Conservation (phyloP, 1,140 invertebrate species). For the Helicorthomorpha holstii region DNA sequence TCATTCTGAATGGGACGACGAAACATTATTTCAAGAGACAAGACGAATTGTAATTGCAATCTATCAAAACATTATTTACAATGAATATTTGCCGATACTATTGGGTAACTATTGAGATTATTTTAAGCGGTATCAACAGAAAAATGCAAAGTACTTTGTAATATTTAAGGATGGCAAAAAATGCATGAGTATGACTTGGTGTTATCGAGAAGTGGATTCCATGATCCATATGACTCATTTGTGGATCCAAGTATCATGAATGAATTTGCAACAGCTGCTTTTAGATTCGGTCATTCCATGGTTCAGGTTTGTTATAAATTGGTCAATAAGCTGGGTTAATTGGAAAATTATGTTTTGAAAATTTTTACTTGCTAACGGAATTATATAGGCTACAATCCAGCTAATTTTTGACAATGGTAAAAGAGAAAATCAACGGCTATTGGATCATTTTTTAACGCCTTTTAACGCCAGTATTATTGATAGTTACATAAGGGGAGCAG, state of each 20-base stretch:
- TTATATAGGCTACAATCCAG: no score
- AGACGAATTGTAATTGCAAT: conserved; percentile 41
- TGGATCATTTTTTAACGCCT: background rate
- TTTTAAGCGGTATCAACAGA: background rate
- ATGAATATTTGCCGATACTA: conserved; percentile 23
- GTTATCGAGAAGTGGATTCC: conserved; percentile 16
- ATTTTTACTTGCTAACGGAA: background rate
- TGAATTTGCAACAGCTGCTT: conserved; percentile 33
- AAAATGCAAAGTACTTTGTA: background rate
- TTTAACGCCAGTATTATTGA: background rate
- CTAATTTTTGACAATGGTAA: no score
- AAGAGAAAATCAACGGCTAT: background rate
- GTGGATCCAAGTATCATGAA: conserved; percentile 27
- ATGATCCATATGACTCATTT: conserved; percentile 21
- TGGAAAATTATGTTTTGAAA: background rate
- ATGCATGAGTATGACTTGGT: conserved; percentile 19
- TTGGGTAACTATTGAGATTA: conserved; percentile 10
- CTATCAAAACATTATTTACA: conserved; percentile 28
- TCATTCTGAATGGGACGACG: conserved; percentile 77
- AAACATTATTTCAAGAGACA: conserved; percentile 64
- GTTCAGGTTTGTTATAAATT: conserved; percentile 7
- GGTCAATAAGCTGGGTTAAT: background rate
- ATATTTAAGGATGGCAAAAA: conserved; percentile 13
- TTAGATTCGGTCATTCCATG: conserved; percentile 34
- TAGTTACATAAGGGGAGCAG: background rate